Percentiles rank a stretch among this genome's conserved stretches.
These are phyloP conservation scores for Gymnoscopelus microlampas DNA, from an alignment of 2,797 vertebrate genomes.

Conservation along the genomic window DNA sequence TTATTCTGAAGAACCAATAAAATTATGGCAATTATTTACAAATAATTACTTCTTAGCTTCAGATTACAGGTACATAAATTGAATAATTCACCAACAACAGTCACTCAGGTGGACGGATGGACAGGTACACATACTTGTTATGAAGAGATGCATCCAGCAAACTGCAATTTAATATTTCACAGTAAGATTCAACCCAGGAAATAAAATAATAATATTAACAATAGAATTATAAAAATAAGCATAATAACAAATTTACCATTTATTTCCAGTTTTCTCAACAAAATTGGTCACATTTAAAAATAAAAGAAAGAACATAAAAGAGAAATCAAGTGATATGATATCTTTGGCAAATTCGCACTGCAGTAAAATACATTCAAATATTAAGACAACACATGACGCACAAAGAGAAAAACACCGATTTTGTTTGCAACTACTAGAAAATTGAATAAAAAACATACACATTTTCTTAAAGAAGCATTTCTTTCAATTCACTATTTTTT, in stretches of 20 bases:
- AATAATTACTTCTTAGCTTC: slow-evolving; percentile 97
- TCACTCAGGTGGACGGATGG: slow-evolving; percentile 96
- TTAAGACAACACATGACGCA: slow-evolving; percentile 98
- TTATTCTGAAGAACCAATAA: slow-evolving; percentile 99
- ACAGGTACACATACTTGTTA: slow-evolving; percentile 88
- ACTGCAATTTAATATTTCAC: slow-evolving; percentile 94
- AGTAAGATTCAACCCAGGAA: slow-evolving; percentile 83
- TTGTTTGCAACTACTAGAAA: slow-evolving; percentile 96
- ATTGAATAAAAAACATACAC: slow-evolving; percentile 99
- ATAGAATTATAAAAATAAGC: slow-evolving; percentile 74
- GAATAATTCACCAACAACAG: slow-evolving; percentile 97
- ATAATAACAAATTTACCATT: slow-evolving; percentile 88
- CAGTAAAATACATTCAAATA: slow-evolving; percentile 99
- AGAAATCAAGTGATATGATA: slow-evolving; percentile 86
- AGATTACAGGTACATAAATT: slow-evolving; percentile 99
- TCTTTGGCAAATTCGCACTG: slow-evolving; percentile 99
- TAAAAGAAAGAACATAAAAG: slow-evolving; percentile 65
- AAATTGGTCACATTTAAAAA: slow-evolving; percentile 74
- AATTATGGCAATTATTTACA: slow-evolving; percentile 99
- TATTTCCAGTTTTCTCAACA: slow-evolving; percentile 86
- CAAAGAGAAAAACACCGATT: slow-evolving; percentile 91
- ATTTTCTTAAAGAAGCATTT: slow-evolving; percentile 93
- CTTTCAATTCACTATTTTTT: slow-evolving; percentile 75
- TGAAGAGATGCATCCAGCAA: slow-evolving; percentile 92
- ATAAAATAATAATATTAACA: slow-evolving; percentile 74